Evolutionary conservation across 1,140 invertebrate species (phyloP).

Genomic region (Drosophila jambulina): DNA sequence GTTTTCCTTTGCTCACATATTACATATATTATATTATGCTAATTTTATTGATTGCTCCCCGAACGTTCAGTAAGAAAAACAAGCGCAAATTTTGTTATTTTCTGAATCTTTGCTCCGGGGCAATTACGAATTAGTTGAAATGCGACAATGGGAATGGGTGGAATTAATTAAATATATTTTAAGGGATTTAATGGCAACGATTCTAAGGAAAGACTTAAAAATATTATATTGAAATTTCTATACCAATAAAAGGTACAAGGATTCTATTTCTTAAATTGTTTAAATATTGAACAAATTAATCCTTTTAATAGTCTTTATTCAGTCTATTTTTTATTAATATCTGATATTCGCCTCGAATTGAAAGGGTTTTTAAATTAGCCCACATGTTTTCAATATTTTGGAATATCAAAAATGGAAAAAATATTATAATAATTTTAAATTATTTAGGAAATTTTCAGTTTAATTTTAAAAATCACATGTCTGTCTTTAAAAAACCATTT

Average conservation of each 20-base stretch:
- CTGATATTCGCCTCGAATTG: not conserved
- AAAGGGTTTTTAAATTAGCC: not conserved
- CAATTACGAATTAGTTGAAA: constrained; percentile 13
- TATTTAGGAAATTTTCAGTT: not conserved
- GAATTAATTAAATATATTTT: not conserved
- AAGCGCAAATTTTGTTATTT: constrained; percentile 9
- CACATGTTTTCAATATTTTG: not conserved
- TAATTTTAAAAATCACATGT: not conserved
- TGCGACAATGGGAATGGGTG: not conserved
- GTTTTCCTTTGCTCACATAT: constrained; percentile 64
- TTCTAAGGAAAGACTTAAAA: not conserved
- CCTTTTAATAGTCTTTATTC: no score
- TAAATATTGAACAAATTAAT: no score
- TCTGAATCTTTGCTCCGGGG: constrained; percentile 1
- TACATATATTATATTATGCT: constrained; percentile 73
- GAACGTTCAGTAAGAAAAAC: constrained; percentile 32
- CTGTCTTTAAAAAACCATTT: not conserved
- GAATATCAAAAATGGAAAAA: not conserved
- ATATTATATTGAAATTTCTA: no score
- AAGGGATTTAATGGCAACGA: not conserved
- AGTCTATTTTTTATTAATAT: not conserved
- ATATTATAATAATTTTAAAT: not conserved
- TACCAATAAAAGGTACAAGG: no score
- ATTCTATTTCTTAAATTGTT: no score
- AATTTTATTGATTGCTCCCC: constrained; percentile 75